A percentile compares a stretch with the other conserved stretches of the same genome.
phyloP scores from a whole-genome alignment of 2,113 vertebrate species.

The Limanda limanda region DNA sequence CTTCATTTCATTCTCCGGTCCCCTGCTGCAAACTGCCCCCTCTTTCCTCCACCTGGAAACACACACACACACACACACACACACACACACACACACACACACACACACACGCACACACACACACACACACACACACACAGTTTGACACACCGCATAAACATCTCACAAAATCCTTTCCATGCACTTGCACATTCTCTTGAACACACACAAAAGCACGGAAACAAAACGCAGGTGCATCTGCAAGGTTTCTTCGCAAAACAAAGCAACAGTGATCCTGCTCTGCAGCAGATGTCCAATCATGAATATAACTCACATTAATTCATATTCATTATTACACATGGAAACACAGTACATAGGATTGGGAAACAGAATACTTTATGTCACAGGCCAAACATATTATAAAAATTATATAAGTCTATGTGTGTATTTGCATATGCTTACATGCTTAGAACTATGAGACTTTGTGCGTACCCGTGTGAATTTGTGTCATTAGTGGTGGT shows the following conservation, averaged over 20 bases:
- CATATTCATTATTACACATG: not conserved
- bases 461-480: not conserved
- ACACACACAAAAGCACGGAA: conserved; percentile 26
- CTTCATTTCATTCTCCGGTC: conserved; percentile 76
- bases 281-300: not conserved
- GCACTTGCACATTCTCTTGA: conserved; percentile 36
- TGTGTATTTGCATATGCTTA: too few relatives aligned
- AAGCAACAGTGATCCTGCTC: conserved; percentile 12
- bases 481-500: not conserved
- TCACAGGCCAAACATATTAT: not conserved
- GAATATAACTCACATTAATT: not conserved
- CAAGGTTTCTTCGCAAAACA: conserved; percentile 20
- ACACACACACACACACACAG: conserved; percentile 11
- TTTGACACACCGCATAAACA: conserved; percentile 30
- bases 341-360: not conserved
- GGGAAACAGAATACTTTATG: not conserved
- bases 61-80: conserved; percentile 24
- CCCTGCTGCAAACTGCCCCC: conserved; percentile 65
- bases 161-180: conserved; percentile 16
- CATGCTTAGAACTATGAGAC: too few relatives aligned
- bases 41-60: conserved; percentile 71
- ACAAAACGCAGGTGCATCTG: conserved; percentile 27
- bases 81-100: conserved; percentile 18
- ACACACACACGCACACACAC: conserved; percentile 23
- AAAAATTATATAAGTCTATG: not conserved